Conservation (phyloP, 2,113 vertebrate species). For the Sapajus apella region DNA sequence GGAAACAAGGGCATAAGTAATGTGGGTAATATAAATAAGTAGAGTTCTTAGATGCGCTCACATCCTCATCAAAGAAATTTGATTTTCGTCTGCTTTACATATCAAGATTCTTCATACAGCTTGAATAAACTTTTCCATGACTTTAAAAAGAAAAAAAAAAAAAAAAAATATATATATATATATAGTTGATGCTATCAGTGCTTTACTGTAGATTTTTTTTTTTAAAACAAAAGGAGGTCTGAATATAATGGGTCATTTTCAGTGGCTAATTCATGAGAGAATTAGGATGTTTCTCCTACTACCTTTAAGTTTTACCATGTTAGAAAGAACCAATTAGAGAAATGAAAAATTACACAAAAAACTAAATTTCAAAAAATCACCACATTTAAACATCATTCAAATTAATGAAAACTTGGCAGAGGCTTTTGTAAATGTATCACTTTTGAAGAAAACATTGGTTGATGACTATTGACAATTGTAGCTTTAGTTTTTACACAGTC, state of each 20-base stretch:
- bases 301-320: background rate
- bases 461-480: background rate
- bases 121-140: background rate
- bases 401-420: background rate
- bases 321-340: background rate
- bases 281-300: background rate
- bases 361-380: background rate
- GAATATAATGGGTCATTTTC: background rate
- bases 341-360: background rate
- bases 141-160: background rate
- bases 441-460: background rate
- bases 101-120: background rate
- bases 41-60: background rate
- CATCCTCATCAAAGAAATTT: background rate
- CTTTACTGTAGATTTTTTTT: background rate
- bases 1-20: background rate
- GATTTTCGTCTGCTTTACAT: slow-evolving; percentile 4
- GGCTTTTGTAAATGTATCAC: background rate
- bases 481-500: background rate
- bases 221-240: background rate
- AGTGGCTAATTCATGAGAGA: background rate
- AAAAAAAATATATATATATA: background rate
- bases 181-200: background rate
- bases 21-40: background rate
- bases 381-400: background rate